These are phyloP conservation scores for Onychomys torridus DNA, from an alignment of 2,797 vertebrate species.

Conservation along the genomic window DNA sequence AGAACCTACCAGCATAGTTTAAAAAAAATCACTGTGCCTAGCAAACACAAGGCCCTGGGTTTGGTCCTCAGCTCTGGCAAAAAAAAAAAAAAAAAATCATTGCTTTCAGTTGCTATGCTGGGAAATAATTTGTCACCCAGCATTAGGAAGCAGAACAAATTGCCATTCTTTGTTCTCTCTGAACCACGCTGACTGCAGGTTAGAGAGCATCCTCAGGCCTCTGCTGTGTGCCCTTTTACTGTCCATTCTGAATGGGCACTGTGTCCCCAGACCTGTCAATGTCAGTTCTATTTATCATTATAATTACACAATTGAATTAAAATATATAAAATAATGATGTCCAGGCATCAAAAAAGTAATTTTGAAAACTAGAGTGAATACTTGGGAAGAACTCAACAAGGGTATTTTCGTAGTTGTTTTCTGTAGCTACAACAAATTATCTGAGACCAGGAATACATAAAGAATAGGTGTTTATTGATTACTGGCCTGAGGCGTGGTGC, in stretches of 20 bases:
- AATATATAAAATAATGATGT: slow-evolving; percentile 28
- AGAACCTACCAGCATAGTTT: not conserved
- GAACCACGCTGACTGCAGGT: not conserved
- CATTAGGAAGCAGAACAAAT: slow-evolving; percentile 6
- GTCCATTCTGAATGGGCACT: not conserved
- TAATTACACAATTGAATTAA: not conserved
- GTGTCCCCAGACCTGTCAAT: not conserved
- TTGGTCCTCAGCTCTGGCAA: too few relatives aligned
- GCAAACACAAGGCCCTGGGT: too few relatives aligned
- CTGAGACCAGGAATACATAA: not conserved
- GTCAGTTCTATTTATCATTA: not conserved
- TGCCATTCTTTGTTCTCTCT: not conserved
- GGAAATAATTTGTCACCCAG: not conserved
- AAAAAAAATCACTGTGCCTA: too few relatives aligned
- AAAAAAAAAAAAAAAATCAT: too few relatives aligned
- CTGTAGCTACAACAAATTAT: not conserved
- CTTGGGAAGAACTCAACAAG: not conserved
- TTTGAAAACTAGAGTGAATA: not conserved
- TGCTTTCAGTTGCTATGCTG: not conserved
- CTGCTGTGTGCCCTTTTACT: not conserved
- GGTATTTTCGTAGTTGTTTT: not conserved
- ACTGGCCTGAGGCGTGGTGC: too few relatives aligned
- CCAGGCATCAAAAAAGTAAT: not conserved
- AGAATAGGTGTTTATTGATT: not conserved
- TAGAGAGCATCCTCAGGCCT: not conserved